These are phyloP conservation scores for Papilio protenor DNA, from an alignment of 2,888 invertebrate genomes.

Conservation along the genomic window DNA sequence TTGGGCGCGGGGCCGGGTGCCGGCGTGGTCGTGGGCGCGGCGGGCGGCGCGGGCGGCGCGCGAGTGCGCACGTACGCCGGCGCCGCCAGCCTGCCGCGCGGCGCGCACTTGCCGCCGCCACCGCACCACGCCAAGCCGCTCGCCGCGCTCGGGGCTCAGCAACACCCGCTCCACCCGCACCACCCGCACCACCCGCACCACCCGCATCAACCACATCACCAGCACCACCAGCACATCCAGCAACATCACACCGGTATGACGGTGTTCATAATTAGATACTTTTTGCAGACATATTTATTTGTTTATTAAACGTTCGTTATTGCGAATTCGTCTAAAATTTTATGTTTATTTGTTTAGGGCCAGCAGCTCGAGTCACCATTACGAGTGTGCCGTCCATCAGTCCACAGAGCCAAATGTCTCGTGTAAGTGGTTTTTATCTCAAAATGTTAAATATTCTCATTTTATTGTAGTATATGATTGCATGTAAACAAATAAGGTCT, in stretches of 20 bases:
- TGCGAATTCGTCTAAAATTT: neutral
- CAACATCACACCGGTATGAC: neutral
- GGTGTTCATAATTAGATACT: neutral
- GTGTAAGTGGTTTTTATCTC: slow-evolving; percentile 85
- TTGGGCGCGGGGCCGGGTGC: slow-evolving; percentile 49
- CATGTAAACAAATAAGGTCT: slow-evolving; percentile 16
- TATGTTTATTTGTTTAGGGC: slow-evolving; percentile 44
- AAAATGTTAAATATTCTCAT: neutral
- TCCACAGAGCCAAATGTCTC: slow-evolving; percentile 83
- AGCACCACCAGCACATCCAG: neutral
- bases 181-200: neutral
- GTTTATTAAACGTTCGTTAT: neutral
- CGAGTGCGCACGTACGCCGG: slow-evolving; percentile 62
- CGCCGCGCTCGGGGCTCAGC: slow-evolving; percentile 60
- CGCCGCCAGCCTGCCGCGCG: slow-evolving; percentile 78
- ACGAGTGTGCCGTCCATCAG: slow-evolving; percentile 85
- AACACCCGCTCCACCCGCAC: slow-evolving; percentile 45
- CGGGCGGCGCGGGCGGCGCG: slow-evolving; percentile 49
- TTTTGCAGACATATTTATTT: slow-evolving; percentile 1
- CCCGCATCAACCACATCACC: neutral
- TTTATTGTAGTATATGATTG: slow-evolving; percentile 22
- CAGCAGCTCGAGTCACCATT: slow-evolving; percentile 79
- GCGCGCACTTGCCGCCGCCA: slow-evolving; percentile 71
- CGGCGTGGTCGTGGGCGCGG: slow-evolving; percentile 48
- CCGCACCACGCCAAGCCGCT: slow-evolving; percentile 56